Base-by-base conservation (phyloP, 2,797 vertebrate species). In the Megaceryle alcyon region DNA sequence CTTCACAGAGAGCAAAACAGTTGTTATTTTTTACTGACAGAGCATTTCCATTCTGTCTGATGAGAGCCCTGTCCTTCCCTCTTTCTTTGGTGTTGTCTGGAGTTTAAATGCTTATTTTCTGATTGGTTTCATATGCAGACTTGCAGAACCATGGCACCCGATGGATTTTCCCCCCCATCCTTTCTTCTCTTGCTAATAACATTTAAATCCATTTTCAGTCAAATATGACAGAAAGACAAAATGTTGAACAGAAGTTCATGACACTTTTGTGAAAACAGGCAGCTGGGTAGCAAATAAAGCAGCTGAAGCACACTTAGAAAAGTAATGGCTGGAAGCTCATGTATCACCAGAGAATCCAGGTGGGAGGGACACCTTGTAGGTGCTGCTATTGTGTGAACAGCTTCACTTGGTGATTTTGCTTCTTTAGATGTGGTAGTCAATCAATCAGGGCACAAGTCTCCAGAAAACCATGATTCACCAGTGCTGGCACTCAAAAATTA, bases 121-220 rank as follows among this genome's bases (percentile, higher is more conserved):
- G 39, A 72, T 59, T 51, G 76, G 26, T 92, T 93, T 93, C 79
- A 48, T 56, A 39, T 6, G 43, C 20, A 82, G 60, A 80, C 31
- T 46, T 59, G 43, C 46, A 90, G 82, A 85, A 77, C 39, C 64
- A 33, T 1, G 2, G 43, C 33, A 85, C 25, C 37, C 21, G 54
- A 65, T 33, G 60, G 51, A 69, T 86, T 70, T 82, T 9, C 10
- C 44, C 19, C 44, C 19, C 19, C 13, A 49, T 73, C 37, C 51
- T 80, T 88, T 44, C 17, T 73, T 61, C 31, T 77, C 37, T 80
- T 49, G 28, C 43, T 90, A 86, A 63, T 80, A 88, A 83, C 7
- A 12, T 83, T 92, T 88, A 68, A 71, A 93, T 90, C 46, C 73
- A 20, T 66, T 93, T 86, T 83, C 57, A 88, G 53, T 60, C 77